Conservation (phyloP, 2,797 vertebrate species). For the Miopithecus talapoin region DNA sequence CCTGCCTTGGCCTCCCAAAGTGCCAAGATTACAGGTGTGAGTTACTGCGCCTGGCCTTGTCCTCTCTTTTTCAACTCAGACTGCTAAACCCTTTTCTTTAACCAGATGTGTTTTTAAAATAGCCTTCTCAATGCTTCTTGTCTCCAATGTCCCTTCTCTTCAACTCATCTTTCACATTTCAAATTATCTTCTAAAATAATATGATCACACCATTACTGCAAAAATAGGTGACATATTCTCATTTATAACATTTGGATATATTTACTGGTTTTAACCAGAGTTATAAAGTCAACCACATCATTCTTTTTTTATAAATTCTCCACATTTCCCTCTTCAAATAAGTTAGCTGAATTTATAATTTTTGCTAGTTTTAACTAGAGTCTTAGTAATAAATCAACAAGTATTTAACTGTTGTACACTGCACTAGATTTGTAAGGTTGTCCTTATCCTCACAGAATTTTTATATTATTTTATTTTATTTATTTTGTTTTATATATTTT, state of each 20-base stretch:
- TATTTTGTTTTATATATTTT: too few species aligned
- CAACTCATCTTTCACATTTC: background rate
- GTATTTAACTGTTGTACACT: background rate
- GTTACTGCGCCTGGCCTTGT: background rate
- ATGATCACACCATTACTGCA: background rate
- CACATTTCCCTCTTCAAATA: background rate
- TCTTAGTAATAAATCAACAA: background rate
- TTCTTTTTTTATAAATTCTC: background rate
- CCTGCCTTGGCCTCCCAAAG: too few species aligned
- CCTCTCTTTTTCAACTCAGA: background rate
- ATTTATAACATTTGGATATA: background rate
- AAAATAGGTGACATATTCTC: background rate
- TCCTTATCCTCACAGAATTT: background rate
- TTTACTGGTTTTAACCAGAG: constrained; percentile 4
- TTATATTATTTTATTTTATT: background rate
- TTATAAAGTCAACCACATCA: background rate
- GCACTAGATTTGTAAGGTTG: background rate
- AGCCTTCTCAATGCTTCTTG: background rate
- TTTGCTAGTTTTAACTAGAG: background rate
- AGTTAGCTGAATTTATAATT: background rate
- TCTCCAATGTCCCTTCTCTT: background rate
- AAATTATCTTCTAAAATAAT: constrained; percentile 33
- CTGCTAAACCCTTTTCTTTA: background rate
- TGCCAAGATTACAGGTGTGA: too few species aligned
- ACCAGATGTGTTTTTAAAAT: background rate